Percentiles rank a stretch among this genome's conserved stretches.
Conservation (phyloP, 2,113 vertebrate species). For the Cyprinodon tularosa region DNA sequence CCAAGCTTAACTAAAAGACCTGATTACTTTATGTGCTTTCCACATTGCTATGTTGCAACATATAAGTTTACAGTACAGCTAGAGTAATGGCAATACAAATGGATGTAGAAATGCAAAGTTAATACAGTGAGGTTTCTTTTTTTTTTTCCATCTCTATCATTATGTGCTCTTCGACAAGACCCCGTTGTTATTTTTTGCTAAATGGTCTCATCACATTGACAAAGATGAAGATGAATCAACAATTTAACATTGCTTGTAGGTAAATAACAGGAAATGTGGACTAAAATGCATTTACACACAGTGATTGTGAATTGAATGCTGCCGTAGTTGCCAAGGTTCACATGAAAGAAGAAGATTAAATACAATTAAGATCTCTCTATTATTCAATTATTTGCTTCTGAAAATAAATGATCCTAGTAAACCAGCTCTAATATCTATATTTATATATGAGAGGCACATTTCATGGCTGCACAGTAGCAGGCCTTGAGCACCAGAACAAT, state of each 20-base stretch:
- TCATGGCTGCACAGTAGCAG: too few relatives aligned
- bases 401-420: not conserved
- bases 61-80: constrained; percentile 1
- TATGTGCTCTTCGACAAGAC: constrained; percentile 1
- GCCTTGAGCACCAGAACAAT: too few relatives aligned
- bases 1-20: not conserved
- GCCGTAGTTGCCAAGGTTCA: not conserved
- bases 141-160: not conserved
- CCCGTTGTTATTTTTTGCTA: constrained; percentile 17
- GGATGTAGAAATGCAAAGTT: not conserved
- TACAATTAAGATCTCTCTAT: constrained; percentile 4
- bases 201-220: constrained; percentile 22
- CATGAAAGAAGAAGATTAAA: not conserved
- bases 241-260: constrained; percentile 15
- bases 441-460: not conserved
- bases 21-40: not conserved
- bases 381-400: not conserved
- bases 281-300: not conserved
- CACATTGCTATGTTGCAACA: constrained; percentile 4
- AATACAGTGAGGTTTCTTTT: not conserved
- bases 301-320: not conserved
- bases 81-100: not conserved
- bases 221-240: constrained; percentile 35
- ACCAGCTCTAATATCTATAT: not conserved
- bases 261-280: constrained; percentile 9